Evolutionary conservation across 2,797 vertebrate species (phyloP).

Genomic region (Rhinophrynus dorsalis): DNA sequence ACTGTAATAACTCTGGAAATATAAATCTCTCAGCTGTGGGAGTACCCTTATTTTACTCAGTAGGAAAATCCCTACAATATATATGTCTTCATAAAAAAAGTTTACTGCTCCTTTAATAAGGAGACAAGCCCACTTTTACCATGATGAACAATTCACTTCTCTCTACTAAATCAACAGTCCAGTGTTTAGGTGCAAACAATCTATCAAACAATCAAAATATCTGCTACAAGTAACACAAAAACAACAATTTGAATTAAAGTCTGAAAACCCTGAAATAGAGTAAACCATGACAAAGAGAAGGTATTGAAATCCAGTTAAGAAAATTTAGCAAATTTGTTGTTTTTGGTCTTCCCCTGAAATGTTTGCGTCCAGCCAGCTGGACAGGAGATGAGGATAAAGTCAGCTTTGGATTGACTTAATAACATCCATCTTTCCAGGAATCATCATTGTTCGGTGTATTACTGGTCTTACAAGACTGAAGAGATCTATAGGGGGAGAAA

Average conservation of each 20-base stretch:
- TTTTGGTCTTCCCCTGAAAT: background rate
- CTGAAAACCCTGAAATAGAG: background rate
- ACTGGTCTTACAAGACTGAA: constrained; percentile 71
- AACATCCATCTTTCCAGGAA: constrained; percentile 91
- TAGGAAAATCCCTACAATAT: too few species aligned
- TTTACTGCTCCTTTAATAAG: too few species aligned
- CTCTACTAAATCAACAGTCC: constrained; percentile 4
- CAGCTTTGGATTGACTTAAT: constrained; percentile 65
- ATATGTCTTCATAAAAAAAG: too few species aligned
- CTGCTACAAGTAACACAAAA: constrained; percentile 12
- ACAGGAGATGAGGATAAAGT: constrained; percentile 19
- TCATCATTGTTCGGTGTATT: constrained; percentile 68
- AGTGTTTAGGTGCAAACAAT: constrained; percentile 3
- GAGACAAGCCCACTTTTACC: too few species aligned
- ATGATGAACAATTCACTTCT: too few species aligned
- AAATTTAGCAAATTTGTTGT: background rate
- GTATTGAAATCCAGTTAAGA: background rate
- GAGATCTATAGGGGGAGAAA: constrained; percentile 65
- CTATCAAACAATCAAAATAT: background rate
- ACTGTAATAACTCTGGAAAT: too few species aligned
- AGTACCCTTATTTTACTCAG: too few species aligned
- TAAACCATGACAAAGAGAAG: background rate
- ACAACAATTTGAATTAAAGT: background rate
- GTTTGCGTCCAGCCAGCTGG: constrained; percentile 70
- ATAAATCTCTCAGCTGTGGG: too few species aligned